These are phyloP conservation scores for Drosophila nigritarsus DNA, from an alignment of 2,888 invertebrate genomes.

Conservation along the genomic window DNA sequence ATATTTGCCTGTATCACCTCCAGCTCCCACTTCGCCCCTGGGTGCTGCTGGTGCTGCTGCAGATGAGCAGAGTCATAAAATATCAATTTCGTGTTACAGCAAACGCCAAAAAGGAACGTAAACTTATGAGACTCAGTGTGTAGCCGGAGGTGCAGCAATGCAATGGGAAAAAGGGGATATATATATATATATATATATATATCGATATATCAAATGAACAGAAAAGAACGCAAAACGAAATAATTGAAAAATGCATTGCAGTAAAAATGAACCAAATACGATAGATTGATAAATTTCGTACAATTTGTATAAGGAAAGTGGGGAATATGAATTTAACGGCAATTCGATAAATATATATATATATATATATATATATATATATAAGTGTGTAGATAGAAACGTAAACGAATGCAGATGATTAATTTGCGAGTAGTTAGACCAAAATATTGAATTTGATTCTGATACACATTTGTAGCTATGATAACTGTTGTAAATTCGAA, in stretches of 20 bases:
- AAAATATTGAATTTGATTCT: background rate
- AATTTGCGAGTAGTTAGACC: background rate
- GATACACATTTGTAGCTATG: background rate
- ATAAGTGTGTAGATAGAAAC: background rate
- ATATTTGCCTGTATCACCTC: background rate
- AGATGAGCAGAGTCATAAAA: slow-evolving; percentile 68
- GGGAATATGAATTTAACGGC: slow-evolving; percentile 25
- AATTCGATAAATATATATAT: slow-evolving; percentile 10
- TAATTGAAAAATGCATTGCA: slow-evolving; percentile 74
- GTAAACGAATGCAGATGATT: background rate
- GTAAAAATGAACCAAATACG: slow-evolving; percentile 64
- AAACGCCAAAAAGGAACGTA: slow-evolving; percentile 74
- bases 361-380: background rate
- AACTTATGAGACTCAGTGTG: slow-evolving; percentile 67
- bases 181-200: slow-evolving; percentile 58
- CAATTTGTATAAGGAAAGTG: slow-evolving; percentile 48
- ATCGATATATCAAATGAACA: slow-evolving; percentile 53
- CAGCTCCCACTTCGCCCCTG: background rate
- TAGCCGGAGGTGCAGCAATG: slow-evolving; percentile 26
- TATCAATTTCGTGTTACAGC: slow-evolving; percentile 80
- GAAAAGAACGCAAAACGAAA: slow-evolving; percentile 33
- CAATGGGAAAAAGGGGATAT: slow-evolving; percentile 23
- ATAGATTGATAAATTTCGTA: slow-evolving; percentile 38
- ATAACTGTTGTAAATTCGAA: background rate
- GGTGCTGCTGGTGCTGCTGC: background rate